Conservation (phyloP, 2,797 vertebrate genomes). For the Manis javanica region DNA sequence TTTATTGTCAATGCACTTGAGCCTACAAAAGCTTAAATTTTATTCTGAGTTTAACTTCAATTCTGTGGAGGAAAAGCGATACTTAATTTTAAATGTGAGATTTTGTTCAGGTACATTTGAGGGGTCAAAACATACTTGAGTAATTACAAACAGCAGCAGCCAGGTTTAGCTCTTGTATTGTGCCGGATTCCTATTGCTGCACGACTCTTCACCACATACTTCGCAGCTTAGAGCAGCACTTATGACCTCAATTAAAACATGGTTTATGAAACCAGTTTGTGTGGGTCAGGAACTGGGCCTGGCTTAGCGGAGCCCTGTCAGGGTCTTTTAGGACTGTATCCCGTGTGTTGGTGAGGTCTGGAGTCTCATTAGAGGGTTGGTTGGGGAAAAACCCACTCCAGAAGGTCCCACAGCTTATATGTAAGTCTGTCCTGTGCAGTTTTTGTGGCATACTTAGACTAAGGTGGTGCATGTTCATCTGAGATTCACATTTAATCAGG, state of each 20-base stretch:
- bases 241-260: too few relatives aligned
- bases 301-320: not conserved
- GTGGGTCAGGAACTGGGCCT: not conserved
- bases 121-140: rapidly evolving
- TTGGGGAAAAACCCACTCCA: not conserved
- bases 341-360: rapidly evolving
- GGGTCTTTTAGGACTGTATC: not conserved
- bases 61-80: not conserved
- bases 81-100: not conserved
- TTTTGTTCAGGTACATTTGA: not conserved
- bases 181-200: rapidly evolving
- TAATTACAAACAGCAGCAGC: rapidly evolving
- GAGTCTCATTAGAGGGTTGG: not conserved
- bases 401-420: not conserved
- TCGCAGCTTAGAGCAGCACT: not conserved
- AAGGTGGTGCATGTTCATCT: not conserved
- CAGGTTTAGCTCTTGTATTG: rapidly evolving
- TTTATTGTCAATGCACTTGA: not conserved
- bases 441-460: not conserved
- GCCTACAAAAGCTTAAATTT: not conserved
- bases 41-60: not conserved
- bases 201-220: rapidly evolving
- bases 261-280: rapidly evolving
- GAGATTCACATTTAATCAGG: not conserved
- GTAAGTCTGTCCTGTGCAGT: rapidly evolving